These are phyloP conservation scores for Taphrorychus bicolor DNA, from an alignment of 2,888 invertebrate species.

Conservation along the genomic window DNA sequence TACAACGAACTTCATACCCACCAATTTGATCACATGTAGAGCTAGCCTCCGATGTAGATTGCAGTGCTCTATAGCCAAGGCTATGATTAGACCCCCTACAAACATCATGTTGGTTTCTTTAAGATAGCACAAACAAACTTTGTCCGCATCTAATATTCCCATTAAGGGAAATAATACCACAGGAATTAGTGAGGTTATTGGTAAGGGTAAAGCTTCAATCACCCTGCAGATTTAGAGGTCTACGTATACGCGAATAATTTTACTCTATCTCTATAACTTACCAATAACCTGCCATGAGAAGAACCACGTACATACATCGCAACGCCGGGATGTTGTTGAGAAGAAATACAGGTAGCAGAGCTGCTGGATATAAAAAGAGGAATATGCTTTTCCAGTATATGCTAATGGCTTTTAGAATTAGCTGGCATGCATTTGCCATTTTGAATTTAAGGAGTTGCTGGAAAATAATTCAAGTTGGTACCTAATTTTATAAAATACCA, in stretches of 20 bases:
- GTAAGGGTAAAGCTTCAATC: constrained; percentile 80
- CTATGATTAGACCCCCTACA: constrained; percentile 89
- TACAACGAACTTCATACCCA: constrained; percentile 33
- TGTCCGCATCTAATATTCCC: constrained; percentile 72
- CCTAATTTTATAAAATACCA: no score
- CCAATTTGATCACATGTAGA: constrained; percentile 74
- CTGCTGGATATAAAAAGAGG: constrained; percentile 72
- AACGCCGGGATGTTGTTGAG: constrained; percentile 66
- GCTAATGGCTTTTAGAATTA: constrained; percentile 49
- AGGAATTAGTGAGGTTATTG: constrained; percentile 84
- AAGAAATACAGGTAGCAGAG: constrained; percentile 73
- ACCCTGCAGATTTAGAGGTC: constrained; percentile 62
- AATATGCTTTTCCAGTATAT: constrained; percentile 80
- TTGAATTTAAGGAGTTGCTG: no score
- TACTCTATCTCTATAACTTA: constrained; percentile 20
- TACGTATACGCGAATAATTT: no score
- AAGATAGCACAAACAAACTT: constrained; percentile 76
- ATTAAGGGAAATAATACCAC: constrained; percentile 82
- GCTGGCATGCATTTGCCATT: constrained; percentile 46
- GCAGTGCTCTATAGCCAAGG: constrained; percentile 88
- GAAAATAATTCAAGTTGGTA: no score
- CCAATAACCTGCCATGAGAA: constrained; percentile 87
- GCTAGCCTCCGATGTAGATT: constrained; percentile 89
- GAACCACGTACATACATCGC: constrained; percentile 80
- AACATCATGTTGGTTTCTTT: constrained; percentile 88